Percentiles rank a stretch among this genome's conserved stretches.
phyloP scores from a whole-genome alignment of 1,140 invertebrate species.

The Magallana gigas region DNA sequence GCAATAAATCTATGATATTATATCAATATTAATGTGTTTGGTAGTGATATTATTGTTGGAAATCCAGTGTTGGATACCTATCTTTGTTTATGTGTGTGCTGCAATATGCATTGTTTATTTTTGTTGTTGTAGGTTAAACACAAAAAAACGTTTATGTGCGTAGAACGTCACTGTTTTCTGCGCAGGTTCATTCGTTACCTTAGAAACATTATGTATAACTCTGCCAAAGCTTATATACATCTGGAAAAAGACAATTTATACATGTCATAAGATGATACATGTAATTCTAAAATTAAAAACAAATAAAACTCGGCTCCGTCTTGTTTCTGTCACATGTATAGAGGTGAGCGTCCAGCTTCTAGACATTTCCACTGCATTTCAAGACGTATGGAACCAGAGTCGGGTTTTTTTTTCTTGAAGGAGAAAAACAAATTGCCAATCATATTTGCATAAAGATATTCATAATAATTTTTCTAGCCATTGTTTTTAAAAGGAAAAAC shows the following conservation, averaged over 20 bases:
- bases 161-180: not conserved
- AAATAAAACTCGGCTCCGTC: too few species aligned
- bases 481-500: too few species aligned
- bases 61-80: not conserved
- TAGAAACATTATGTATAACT: slow-evolving; percentile 1
- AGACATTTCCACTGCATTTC: too few species aligned
- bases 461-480: too few species aligned
- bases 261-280: slow-evolving; percentile 5
- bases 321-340: too few species aligned
- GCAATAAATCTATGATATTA: slow-evolving; percentile 16
- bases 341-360: too few species aligned
- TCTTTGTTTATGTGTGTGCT: not conserved
- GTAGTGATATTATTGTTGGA: slow-evolving; percentile 32
- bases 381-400: too few species aligned
- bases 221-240: slow-evolving; percentile 28
- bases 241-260: not conserved
- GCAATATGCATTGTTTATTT: slow-evolving; percentile 10
- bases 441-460: too few species aligned
- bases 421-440: too few species aligned
- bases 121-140: not conserved
- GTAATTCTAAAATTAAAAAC: not conserved
- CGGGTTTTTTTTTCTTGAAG: too few species aligned
- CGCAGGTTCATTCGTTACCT: not conserved
- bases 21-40: not conserved
- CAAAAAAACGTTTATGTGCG: not conserved